Evolutionary conservation across 2,113 vertebrate genomes (phyloP).

Genomic region (Pimephales promelas): DNA sequence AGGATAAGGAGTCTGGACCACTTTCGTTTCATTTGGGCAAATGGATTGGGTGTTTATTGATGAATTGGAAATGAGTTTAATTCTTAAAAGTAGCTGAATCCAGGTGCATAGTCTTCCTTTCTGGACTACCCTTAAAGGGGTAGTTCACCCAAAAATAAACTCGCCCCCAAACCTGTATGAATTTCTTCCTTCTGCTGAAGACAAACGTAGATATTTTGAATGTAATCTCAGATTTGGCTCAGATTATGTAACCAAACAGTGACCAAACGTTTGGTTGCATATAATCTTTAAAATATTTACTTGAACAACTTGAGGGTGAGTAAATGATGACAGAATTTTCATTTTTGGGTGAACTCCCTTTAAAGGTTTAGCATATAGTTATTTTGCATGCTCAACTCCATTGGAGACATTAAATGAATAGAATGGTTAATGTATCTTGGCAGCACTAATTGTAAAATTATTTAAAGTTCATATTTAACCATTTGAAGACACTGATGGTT

Average conservation of each 20-base stretch:
- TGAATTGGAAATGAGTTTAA: slow-evolving; percentile 41
- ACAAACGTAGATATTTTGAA: too few relatives aligned
- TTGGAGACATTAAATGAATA: not conserved
- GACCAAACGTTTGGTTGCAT: too few relatives aligned
- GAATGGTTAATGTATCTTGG: not conserved
- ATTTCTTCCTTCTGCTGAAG: too few relatives aligned
- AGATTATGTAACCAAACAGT: too few relatives aligned
- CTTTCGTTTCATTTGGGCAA: not conserved
- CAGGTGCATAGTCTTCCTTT: not conserved
- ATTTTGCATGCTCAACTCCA: not conserved
- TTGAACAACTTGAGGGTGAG: too few relatives aligned
- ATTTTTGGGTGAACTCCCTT: too few relatives aligned
- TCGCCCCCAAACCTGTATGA: too few relatives aligned
- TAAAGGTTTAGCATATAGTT: not conserved
- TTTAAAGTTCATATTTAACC: slow-evolving; percentile 5
- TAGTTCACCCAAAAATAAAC: too few relatives aligned
- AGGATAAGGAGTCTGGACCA: not conserved
- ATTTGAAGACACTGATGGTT: slow-evolving; percentile 12
- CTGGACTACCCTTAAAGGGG: not conserved
- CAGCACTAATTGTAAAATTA: not conserved
- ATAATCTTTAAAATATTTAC: too few relatives aligned
- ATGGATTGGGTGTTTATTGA: not conserved
- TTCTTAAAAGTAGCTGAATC: slow-evolving; percentile 24
- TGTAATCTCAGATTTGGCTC: too few relatives aligned
- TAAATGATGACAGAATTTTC: too few relatives aligned